Base-by-base conservation (phyloP, 2,888 invertebrate genomes). In the Calameuta idolon region DNA sequence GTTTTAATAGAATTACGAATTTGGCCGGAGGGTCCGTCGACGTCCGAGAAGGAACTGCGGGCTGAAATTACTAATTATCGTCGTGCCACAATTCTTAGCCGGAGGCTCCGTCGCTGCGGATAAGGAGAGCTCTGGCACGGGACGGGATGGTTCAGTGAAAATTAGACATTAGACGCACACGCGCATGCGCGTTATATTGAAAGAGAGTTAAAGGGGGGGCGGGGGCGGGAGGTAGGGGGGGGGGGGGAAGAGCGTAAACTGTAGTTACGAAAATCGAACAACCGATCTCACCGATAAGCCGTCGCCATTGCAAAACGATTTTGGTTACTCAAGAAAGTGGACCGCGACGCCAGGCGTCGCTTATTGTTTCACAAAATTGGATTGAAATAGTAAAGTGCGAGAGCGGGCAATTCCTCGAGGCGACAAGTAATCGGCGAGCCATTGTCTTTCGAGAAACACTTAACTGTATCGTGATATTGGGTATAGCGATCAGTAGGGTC, bases 291-390 rank as follows among this genome's bases (percentile, higher is more conserved):
- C 34, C 74, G 74, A 74, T 74, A 74, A 74, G 34, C 37, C 34
- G 74, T 74, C 30, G 30, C 23, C 34, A n/a, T 74, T 74, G 23
- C 33, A 34, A 74, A 74, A 74, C 11, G 12, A 3, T 33, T 34
- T 30, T 35, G 23, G 71, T 71, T 71, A 71, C 71, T 34, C 71
- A 71, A 71, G 71, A 71, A 71, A 71, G 71, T 71, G 71, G 71
- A 71, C 71, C 71, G 71, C 31, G 71, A 23, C 33, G 71, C 23
- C 5, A 71, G 71, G 71, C 15, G 71, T 15, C 71, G 71, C 71
- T 71, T 23, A 34, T 74, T 35, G 35, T 74, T 74, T 74, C 37
- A 34, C 74, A 40, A 74, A 74, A 74, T 74, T 34, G 74, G 74
- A 74, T 74, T 34, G 71, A 34, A 71, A 23, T 23, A 31, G 34